phyloP scores from a whole-genome alignment of 2,113 vertebrate species.

The Marmota flaviventris region DNA sequence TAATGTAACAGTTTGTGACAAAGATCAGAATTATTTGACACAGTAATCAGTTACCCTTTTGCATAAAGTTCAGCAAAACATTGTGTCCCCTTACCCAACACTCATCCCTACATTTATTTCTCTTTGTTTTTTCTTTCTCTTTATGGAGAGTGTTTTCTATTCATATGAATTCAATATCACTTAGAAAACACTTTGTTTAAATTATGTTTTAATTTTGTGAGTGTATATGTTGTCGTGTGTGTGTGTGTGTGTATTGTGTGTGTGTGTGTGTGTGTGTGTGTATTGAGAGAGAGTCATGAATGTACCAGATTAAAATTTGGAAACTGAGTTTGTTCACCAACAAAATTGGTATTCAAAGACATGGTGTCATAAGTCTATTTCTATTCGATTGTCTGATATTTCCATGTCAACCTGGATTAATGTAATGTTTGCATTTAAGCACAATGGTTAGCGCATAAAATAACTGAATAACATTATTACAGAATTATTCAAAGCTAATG shows the following conservation, averaged over 20 bases:
- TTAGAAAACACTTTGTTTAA: background rate
- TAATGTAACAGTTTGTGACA: constrained; percentile 24
- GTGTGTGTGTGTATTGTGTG: too few relatives aligned
- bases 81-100: background rate
- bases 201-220: background rate
- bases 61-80: constrained; percentile 2
- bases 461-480: background rate
- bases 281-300: background rate
- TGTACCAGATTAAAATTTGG: background rate
- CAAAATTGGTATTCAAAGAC: background rate
- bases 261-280: too few relatives aligned
- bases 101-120: background rate
- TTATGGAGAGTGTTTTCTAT: background rate
- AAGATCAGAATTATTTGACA: constrained; percentile 22
- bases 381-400: constrained; percentile 24
- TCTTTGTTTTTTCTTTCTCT: background rate
- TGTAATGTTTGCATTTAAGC: background rate
- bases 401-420: background rate
- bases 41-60: background rate
- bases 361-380: background rate
- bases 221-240: too few relatives aligned
- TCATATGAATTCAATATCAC: background rate
- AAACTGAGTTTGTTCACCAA: background rate
- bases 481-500: background rate
- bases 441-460: background rate